These are phyloP conservation scores for Hirtodrosophila duncani DNA, from an alignment of 2,888 invertebrate genomes.

Conservation along the genomic window DNA sequence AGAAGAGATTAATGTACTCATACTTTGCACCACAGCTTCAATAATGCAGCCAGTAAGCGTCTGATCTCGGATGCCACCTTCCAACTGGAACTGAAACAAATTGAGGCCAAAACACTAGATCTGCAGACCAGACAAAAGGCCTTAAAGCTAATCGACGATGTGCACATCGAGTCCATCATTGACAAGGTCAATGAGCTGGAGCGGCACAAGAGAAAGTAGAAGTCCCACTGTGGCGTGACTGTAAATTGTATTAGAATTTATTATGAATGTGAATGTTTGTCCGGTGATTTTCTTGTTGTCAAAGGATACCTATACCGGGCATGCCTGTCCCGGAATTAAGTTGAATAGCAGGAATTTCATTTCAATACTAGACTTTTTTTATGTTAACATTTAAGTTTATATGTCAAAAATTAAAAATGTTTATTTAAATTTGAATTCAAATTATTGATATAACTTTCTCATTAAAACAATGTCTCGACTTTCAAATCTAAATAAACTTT, in stretches of 20 bases:
- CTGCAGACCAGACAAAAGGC: constrained; percentile 56
- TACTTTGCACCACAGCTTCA: constrained; percentile 47
- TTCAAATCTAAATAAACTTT: too few relatives aligned
- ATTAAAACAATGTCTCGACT: too few relatives aligned
- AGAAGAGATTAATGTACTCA: background rate
- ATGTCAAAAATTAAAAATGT: too few relatives aligned
- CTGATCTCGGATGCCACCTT: constrained; percentile 53
- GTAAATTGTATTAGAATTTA: constrained; percentile 51
- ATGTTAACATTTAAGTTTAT: too few relatives aligned
- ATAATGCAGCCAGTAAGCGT: constrained; percentile 47
- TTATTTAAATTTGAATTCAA: too few relatives aligned
- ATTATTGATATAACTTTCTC: too few relatives aligned
- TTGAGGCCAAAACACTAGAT: constrained; percentile 50
- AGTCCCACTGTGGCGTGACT: background rate
- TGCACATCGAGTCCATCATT: constrained; percentile 70
- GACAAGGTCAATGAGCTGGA: constrained; percentile 63
- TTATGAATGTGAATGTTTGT: constrained; percentile 45
- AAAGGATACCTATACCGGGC: too few relatives aligned
- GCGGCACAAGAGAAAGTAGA: constrained; percentile 24
- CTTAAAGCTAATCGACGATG: constrained; percentile 52
- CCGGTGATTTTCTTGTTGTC: constrained; percentile 54
- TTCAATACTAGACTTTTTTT: too few relatives aligned
- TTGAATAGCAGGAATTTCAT: too few relatives aligned
- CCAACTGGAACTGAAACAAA: constrained; percentile 20
- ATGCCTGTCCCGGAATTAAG: too few relatives aligned